phyloP scores from a whole-genome alignment of 2,113 vertebrate species.

The Synodontis membranacea region DNA sequence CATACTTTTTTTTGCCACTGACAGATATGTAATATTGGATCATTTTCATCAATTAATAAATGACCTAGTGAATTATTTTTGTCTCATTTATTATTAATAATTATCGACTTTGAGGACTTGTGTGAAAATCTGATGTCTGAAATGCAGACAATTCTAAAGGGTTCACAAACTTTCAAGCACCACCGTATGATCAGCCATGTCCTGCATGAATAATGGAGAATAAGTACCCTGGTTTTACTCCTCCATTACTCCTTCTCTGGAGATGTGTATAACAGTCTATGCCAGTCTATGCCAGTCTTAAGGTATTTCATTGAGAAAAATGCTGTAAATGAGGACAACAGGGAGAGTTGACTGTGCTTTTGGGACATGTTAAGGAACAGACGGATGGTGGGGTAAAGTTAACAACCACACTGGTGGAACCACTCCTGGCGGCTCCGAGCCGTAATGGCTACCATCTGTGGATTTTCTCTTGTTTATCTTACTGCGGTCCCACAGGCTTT shows the following conservation, averaged over 20 bases:
- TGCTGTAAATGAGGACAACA: not conserved
- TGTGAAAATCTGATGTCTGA: too few relatives aligned
- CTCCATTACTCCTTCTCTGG: not conserved
- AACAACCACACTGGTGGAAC: constrained; percentile 22
- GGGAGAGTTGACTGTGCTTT: not conserved
- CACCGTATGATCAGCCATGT: not conserved
- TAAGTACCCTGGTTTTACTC: not conserved
- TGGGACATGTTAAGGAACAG: not conserved
- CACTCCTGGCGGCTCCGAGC: constrained; percentile 14
- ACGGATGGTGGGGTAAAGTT: constrained; percentile 26
- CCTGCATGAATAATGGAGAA: not conserved
- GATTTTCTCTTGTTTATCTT: constrained; percentile 39
- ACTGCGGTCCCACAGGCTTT: constrained; percentile 8
- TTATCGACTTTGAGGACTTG: too few relatives aligned
- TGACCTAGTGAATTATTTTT: too few relatives aligned
- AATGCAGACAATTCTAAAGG: too few relatives aligned
- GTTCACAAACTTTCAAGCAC: too few relatives aligned
- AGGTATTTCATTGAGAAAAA: constrained; percentile 2
- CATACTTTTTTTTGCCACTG: too few relatives aligned
- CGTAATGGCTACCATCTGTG: constrained; percentile 43
- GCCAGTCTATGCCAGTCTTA: not conserved
- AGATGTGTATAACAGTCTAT: not conserved
- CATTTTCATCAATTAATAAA: too few relatives aligned
- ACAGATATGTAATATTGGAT: too few relatives aligned
- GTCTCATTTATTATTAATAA: too few relatives aligned